Conservation (phyloP, 1,140 invertebrate genomes). For the Drosophila oshimai region DNA sequence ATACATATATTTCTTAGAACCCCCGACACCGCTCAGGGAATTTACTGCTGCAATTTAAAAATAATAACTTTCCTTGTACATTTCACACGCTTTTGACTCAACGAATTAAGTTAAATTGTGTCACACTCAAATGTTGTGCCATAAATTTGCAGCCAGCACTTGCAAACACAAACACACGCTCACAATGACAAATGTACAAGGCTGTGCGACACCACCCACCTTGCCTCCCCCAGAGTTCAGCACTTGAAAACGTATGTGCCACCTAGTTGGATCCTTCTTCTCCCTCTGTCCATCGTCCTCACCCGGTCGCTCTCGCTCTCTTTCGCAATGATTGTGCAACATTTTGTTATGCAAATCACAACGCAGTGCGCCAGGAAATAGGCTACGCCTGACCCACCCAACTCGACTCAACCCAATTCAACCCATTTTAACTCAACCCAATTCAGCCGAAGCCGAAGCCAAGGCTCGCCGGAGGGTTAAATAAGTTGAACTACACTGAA, state of each 20-base stretch:
- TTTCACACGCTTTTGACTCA: conserved; percentile 55
- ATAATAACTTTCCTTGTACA: conserved; percentile 12
- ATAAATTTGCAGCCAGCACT: conserved; percentile 72
- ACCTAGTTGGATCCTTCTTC: conserved; percentile 51
- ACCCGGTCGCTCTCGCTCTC: not conserved
- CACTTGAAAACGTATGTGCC: conserved; percentile 59
- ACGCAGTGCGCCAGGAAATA: conserved; percentile 78
- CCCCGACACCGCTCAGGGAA: not conserved
- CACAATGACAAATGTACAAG: conserved; percentile 50
- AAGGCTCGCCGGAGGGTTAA: conserved; percentile 39
- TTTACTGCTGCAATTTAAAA: not conserved
- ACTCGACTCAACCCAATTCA: conserved; percentile 12
- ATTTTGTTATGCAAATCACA: conserved; percentile 81
- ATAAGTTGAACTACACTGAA: conserved; percentile 65
- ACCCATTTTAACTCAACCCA: conserved; percentile 14
- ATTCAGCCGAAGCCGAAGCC: conserved; percentile 1
- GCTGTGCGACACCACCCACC: conserved; percentile 15
- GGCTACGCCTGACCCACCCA: conserved; percentile 46
- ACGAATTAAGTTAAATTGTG: conserved; percentile 75
- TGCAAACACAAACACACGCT: conserved; percentile 33
- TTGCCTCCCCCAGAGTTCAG: not conserved
- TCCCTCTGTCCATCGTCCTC: not conserved
- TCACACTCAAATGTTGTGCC: conserved; percentile 77
- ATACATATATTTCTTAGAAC: not conserved
- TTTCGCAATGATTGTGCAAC: conserved; percentile 56